Percentiles rank a stretch among this genome's conserved stretches.
phyloP scores from a whole-genome alignment of 2,888 invertebrate genomes.

The Hirudinaria manillensis region DNA sequence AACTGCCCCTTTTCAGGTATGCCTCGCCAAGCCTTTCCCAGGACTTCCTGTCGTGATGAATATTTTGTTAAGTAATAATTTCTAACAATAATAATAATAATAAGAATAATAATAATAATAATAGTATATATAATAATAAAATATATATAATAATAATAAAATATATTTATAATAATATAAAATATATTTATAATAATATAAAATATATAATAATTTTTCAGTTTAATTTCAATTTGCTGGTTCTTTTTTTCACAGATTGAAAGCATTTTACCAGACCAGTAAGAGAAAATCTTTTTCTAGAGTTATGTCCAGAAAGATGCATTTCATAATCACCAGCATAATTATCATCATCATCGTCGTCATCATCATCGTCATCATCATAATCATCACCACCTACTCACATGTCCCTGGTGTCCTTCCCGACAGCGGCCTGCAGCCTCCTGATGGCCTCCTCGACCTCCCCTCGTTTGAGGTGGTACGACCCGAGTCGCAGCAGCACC shows the following conservation, averaged over 20 bases:
- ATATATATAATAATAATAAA: not conserved
- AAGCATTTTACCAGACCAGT: too few species aligned
- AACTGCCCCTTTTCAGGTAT: constrained; percentile 80
- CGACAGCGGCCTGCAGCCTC: constrained; percentile 64
- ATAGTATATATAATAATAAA: too few species aligned
- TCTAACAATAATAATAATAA: too few species aligned
- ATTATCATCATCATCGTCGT: not conserved
- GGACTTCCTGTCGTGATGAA: constrained; percentile 55
- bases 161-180: not conserved
- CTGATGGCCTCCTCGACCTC: constrained; percentile 71
- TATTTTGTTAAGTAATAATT: too few species aligned
- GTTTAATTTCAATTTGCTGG: too few species aligned
- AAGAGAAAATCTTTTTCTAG: too few species aligned
- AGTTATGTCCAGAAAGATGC: not conserved
- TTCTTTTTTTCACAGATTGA: too few species aligned
- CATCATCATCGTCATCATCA: not conserved
- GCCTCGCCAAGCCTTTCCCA: constrained; percentile 88
- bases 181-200: constrained; percentile 20
- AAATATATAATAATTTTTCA: not conserved
- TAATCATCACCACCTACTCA: constrained; percentile 51
- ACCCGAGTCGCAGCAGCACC: constrained; percentile 77
- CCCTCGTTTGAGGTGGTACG: constrained; percentile 69
- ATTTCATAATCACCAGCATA: not conserved
- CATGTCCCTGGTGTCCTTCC: constrained; percentile 62
- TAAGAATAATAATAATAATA: too few species aligned